Conservation (phyloP, 2,888 invertebrate species). For the Hemistola chrysoprasaria region DNA sequence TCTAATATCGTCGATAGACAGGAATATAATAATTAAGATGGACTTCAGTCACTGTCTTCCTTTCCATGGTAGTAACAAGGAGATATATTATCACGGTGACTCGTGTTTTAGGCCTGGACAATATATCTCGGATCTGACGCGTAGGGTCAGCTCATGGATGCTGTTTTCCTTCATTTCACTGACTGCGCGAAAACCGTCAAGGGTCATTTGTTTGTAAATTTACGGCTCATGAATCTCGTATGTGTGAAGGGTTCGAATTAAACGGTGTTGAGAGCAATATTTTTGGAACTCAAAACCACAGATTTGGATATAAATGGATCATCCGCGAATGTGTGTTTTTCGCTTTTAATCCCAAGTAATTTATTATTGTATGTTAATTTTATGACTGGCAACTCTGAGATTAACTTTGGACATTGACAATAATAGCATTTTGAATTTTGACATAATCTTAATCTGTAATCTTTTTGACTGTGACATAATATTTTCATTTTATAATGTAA, state of each 20-base stretch:
- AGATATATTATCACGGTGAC: conserved; percentile 48
- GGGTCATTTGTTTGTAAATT: conserved; percentile 73
- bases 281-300: conserved; percentile 10
- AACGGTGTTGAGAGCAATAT: conserved; percentile 23
- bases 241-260: conserved; percentile 52
- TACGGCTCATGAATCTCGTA: conserved; percentile 65
- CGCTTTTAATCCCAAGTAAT: no score
- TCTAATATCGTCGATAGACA: no score
- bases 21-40: not conserved
- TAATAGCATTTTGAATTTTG: no score
- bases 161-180: conserved; percentile 73
- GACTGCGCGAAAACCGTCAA: conserved; percentile 70
- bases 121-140: conserved; percentile 53
- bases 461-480: no score
- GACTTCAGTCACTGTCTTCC: not conserved
- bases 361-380: no score
- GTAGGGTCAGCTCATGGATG: conserved; percentile 40
- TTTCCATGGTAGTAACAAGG: conserved; percentile 13
- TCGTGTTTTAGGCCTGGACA: conserved; percentile 43
- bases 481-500: no score
- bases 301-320: no score
- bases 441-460: no score
- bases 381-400: no score
- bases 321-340: conserved; percentile 9
- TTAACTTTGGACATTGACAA: no score